Conservation (phyloP, 2,888 invertebrate species). For the Macrosiphum euphorbiae region DNA sequence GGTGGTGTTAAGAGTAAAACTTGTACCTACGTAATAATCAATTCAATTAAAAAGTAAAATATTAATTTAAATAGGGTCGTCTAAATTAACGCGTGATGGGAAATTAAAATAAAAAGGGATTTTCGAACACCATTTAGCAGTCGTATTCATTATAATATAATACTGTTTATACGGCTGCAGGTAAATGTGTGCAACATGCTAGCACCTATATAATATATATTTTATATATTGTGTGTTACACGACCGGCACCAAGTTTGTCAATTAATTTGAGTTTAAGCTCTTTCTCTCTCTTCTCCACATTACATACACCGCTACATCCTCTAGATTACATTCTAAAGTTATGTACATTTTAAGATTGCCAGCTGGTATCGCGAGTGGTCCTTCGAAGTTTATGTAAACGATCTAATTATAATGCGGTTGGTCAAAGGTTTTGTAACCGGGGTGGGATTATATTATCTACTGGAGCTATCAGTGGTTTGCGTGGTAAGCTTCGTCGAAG, state of each 20-base stretch:
- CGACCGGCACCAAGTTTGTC: slow-evolving; percentile 47
- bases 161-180: neutral
- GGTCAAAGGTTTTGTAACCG: slow-evolving; percentile 43
- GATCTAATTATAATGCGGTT: slow-evolving; percentile 33
- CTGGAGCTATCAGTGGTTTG: neutral
- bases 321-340: slow-evolving; percentile 33
- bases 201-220: neutral
- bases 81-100: neutral
- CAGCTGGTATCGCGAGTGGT: slow-evolving; percentile 40
- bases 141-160: neutral
- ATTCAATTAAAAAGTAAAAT: neutral
- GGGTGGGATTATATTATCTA: slow-evolving; percentile 47
- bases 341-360: slow-evolving; percentile 54
- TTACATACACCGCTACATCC: neutral
- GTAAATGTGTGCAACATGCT: neutral
- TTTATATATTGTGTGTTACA: neutral
- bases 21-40: neutral
- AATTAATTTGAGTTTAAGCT: slow-evolving; percentile 59
- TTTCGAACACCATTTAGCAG: neutral
- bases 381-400: slow-evolving; percentile 49
- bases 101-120: neutral
- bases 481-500: slow-evolving; percentile 9
- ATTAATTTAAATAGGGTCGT: neutral
- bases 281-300: slow-evolving; percentile 33
- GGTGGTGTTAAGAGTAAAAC: neutral